Conservation (phyloP, 2,113 vertebrate genomes). For the Dicrurus megarhynchus region DNA sequence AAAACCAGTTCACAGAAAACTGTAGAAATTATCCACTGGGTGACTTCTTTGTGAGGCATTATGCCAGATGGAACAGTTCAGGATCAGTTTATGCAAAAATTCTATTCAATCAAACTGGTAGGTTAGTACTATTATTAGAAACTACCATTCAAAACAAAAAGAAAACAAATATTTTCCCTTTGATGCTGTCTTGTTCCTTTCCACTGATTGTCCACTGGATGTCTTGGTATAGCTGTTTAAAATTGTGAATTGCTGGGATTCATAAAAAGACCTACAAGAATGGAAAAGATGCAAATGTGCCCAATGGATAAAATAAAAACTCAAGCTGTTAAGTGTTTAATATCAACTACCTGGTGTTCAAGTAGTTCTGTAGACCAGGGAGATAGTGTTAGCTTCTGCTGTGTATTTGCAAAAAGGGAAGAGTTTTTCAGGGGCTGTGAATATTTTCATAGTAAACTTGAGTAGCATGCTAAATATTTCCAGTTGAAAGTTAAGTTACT, state of each 20-base stretch:
- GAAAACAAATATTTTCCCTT: background rate
- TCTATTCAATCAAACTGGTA: background rate
- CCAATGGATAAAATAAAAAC: background rate
- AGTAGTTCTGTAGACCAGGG: background rate
- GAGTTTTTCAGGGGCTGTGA: background rate
- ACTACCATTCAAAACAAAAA: background rate
- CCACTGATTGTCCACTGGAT: background rate
- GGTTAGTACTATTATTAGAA: background rate
- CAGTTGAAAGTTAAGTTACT: constrained; percentile 3
- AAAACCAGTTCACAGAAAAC: background rate
- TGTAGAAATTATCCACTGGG: background rate
- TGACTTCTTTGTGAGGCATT: background rate
- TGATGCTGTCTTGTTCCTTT: background rate
- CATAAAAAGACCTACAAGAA: background rate
- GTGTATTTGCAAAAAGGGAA: background rate
- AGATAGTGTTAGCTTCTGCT: background rate
- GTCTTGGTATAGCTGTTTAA: background rate
- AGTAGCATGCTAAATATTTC: background rate
- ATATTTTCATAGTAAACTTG: background rate
- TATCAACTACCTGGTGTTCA: background rate
- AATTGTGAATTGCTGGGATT: background rate
- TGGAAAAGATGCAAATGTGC: background rate
- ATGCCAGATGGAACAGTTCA: fast-evolving
- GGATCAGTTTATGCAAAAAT: background rate
- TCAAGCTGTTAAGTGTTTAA: background rate